phyloP scores from a whole-genome alignment of 2,888 invertebrate species.

The Teleiodes luculella region DNA sequence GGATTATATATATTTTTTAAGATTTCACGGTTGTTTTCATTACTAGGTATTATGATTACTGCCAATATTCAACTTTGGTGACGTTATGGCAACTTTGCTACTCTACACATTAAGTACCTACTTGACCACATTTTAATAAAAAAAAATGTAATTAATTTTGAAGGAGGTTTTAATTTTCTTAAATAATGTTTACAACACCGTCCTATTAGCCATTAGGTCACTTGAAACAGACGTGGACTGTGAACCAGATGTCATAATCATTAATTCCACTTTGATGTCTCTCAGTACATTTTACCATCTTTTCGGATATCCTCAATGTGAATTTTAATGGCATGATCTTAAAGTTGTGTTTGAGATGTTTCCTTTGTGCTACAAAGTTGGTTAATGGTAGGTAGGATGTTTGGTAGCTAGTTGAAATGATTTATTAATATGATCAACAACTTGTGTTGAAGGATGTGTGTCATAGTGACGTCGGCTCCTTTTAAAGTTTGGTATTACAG shows the following conservation, averaged over 20 bases:
- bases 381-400: slow-evolving; percentile 20
- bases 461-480: slow-evolving; percentile 28
- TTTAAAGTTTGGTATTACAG: slow-evolving; percentile 1
- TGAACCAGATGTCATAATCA: slow-evolving; percentile 49
- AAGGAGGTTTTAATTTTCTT: no score
- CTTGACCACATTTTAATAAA: no score
- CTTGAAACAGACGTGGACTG: slow-evolving; percentile 34
- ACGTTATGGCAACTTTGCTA: no score
- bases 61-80: no score
- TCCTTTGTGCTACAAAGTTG: not conserved
- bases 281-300: slow-evolving; percentile 21
- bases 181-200: no score
- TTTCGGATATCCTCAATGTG: not conserved
- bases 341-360: slow-evolving; percentile 1
- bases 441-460: slow-evolving; percentile 50
- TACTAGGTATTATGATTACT: no score
- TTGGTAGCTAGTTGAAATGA: slow-evolving; percentile 35
- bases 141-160: no score
- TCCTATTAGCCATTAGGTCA: slow-evolving; percentile 7
- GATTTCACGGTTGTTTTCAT: no score
- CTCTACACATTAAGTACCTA: no score
- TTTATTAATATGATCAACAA: slow-evolving; percentile 49
- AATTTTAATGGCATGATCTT: not conserved
- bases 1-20: no score
- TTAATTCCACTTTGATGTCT: slow-evolving; percentile 43